Evolutionary conservation across 2,797 vertebrate species (phyloP), one percentile per base, ranked within the genome.

Genomic region (Aselliscus stoliczkanus): DNA sequence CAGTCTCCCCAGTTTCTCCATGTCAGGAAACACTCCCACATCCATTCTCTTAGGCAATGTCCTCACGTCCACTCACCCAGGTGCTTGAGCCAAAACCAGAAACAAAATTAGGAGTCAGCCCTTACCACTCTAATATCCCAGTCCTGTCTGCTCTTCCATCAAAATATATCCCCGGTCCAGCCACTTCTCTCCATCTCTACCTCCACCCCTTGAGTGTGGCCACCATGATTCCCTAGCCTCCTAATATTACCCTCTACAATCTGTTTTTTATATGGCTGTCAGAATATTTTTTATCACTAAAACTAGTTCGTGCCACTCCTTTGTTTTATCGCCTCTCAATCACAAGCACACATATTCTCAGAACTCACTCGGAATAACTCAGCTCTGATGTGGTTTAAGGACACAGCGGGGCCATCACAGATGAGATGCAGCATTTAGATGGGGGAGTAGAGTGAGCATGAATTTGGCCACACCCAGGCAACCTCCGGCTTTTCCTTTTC

Each of bases 341-440:
- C 34, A 54, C 3, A 44, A 77, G 21, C 56, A 73, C 18, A 54
- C 11, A 18, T 25, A 10, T 15, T 11, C 34, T 50, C 42, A 65
- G 37, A 88, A 75, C 34, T 79, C 75, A 64, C 37, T 93, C 50
- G 44, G 20, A 65, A 65, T 50, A 34, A 65, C 62, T 67, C 79
- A 72, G 44, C 60, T 75, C 20, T 58, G n/a, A 29, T 34, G 25
- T 70, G n/a, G 73, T 21, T 47, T 31, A 56, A 20, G 5, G 42
- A 56, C 5, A 42, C 27, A 23, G 2, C 1, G 7, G 34, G 47
- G 14, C 1, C 15, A 5, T 44, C 1, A 15, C 0, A 64, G 76
- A 70, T 0, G 25, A 20, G 62, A 13, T 4, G 10, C 4, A 31
- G 34, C 23, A 6, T 21, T 50, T 21, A 29, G 47, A 83, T 15